Evolutionary conservation across 2,797 vertebrate species (phyloP), one percentile per base, ranked within the genome.

Genomic region (Microchirus variegatus): DNA sequence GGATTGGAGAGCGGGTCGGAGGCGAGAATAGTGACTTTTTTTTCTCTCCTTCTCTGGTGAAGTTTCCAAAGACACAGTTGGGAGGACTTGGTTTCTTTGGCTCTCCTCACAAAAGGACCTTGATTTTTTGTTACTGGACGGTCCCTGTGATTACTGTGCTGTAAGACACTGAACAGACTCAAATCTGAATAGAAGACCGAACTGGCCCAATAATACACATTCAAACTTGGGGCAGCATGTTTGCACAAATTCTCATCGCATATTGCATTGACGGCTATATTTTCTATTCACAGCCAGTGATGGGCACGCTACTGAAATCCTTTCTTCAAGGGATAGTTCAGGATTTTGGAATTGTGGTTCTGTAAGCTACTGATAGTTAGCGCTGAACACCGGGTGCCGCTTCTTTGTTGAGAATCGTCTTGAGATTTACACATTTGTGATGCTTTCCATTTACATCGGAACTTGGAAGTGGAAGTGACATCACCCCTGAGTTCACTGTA

Each of bases 21-120:
- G 67, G 74, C 46, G 49, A 81, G n/a, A 82, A 83, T 80, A 83
- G 78, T 83, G 80, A 81, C 74, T 71, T 72, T 80, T 74, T 70
- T 58, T 53, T 31, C 7, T 31, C 7, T 31, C 31, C 31, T 31
- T 31, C 5, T 31, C 31, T 63, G 26, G 37, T 45, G 77, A 82
- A 85, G 87, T 89, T 89, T 91, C 84, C 83, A 87, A 82, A 88
- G 84, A 87, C 81, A 83, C 80, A 80, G 83, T 77, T 59, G 77
- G 80, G 68, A 85, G 58, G 72, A 75, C 53, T 31, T 66, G 77
- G 62, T 84, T 86, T 85, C 82, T 85, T 81, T 80, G 75, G 67
- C 42, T 78, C 22, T 45, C 59, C 40, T 50, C 59, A 77, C 77
- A 89, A 90, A 90, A 84, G 64, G 64, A 55, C 70, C 66, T 60